Evolutionary conservation across 2,888 invertebrate genomes (phyloP).

Genomic region (Megastigmus dorsalis): DNA sequence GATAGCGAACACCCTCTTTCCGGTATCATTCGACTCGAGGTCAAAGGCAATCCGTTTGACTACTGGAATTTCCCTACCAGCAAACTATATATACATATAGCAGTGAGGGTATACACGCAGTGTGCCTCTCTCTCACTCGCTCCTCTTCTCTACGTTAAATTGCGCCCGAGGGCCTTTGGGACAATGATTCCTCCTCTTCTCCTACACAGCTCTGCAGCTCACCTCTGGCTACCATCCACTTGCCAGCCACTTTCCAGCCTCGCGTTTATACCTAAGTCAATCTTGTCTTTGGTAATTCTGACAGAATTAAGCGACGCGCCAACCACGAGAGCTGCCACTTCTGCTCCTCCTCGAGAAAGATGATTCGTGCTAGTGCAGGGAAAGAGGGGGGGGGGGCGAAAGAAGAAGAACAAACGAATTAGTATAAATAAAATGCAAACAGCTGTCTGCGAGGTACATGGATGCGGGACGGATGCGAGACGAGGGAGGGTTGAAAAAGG

Average conservation of each 20-base stretch:
- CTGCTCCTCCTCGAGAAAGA: conserved; percentile 28
- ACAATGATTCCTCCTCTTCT: conserved; percentile 50
- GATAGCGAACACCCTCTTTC: conserved; percentile 67
- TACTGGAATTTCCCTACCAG: conserved; percentile 63
- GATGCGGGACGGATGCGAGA: too few species aligned
- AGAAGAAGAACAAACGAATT: too few species aligned
- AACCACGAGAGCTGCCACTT: not conserved
- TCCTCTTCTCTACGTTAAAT: conserved; percentile 59
- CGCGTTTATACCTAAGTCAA: conserved; percentile 46
- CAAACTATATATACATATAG: too few species aligned
- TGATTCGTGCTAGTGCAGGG: conserved; percentile 67
- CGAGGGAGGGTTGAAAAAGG: too few species aligned
- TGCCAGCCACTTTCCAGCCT: conserved; percentile 40
- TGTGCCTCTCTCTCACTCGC: too few species aligned
- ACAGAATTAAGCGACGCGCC: conserved; percentile 19
- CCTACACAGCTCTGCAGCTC: too few species aligned
- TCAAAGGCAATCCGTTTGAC: conserved; percentile 65
- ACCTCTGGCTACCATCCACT: conserved; percentile 13
- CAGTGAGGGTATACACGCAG: too few species aligned
- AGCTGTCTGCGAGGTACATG: too few species aligned
- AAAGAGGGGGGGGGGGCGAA: conserved; percentile 66
- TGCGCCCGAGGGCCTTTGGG: conserved; percentile 57
- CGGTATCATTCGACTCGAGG: conserved; percentile 56
- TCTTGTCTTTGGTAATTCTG: conserved; percentile 48
- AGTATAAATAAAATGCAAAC: too few species aligned